Evolutionary conservation across 2,113 vertebrate species (phyloP).

Genomic region (Pelodiscus sinensis): DNA sequence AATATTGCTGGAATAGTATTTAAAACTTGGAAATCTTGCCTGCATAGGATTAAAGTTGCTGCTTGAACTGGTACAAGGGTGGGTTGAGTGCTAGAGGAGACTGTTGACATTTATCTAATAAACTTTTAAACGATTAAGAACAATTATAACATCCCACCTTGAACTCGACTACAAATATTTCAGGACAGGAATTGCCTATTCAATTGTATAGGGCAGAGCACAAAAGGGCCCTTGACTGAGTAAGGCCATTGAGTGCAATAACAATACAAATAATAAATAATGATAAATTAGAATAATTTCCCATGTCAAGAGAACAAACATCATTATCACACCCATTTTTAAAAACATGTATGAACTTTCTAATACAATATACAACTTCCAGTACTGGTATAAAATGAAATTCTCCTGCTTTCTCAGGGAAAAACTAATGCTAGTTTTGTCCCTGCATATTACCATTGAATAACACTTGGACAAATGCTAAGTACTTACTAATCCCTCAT

Average conservation of each 20-base stretch:
- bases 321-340: background rate
- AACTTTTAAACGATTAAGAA: background rate
- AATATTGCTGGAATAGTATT: background rate
- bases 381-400: background rate
- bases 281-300: background rate
- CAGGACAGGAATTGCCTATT: background rate
- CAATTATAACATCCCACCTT: background rate
- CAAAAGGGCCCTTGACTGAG: accelerated
- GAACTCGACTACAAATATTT: background rate
- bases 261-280: background rate
- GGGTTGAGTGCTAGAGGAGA: no score
- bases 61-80: background rate
- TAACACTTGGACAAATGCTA: constrained; percentile 35
- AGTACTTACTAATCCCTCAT: background rate
- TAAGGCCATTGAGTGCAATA: background rate
- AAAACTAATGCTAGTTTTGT: constrained; percentile 37
- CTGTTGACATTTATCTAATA: no score
- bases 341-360: background rate
- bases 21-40: background rate
- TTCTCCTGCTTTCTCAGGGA: background rate
- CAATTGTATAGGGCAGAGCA: background rate
- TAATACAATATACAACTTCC: background rate
- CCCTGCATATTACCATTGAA: background rate
- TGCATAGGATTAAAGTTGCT: background rate
- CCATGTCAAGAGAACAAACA: background rate